A percentile compares a stretch with the other conserved stretches of the same genome.
Conservation (phyloP, 2,797 vertebrate species). For the Malurus splendens region DNA sequence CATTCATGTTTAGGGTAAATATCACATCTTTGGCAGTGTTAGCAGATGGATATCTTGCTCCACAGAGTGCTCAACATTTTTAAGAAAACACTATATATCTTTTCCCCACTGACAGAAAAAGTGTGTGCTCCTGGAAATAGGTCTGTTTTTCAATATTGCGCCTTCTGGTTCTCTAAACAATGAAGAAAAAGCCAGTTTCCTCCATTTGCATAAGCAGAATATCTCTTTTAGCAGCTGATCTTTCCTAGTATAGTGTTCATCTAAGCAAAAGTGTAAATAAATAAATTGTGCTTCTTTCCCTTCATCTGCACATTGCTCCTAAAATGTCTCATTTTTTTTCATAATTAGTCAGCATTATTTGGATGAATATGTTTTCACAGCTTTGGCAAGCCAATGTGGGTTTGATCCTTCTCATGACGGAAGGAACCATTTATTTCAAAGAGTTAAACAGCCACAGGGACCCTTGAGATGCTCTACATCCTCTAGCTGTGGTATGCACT, state of each 20-base stretch:
- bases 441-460: conserved; percentile 27
- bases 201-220: background rate
- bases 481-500: conserved; percentile 48
- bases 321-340: background rate
- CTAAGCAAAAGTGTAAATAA: background rate
- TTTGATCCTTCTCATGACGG: conserved; percentile 24
- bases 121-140: background rate
- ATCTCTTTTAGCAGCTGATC: background rate
- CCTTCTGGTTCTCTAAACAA: background rate
- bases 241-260: background rate
- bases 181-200: background rate
- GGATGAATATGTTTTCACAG: conserved; percentile 35
- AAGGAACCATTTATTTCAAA: conserved; percentile 46
- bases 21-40: background rate
- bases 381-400: conserved; percentile 18
- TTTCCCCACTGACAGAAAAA: background rate
- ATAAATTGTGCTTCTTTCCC: background rate
- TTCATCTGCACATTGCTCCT: background rate
- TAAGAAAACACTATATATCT: background rate
- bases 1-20: background rate
- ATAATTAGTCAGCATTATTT: background rate
- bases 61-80: background rate
- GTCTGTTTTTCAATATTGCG: background rate
- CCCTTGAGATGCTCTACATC: conserved; percentile 61
- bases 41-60: background rate